These are phyloP conservation scores for Caradrina kadenii DNA, from an alignment of 2,888 invertebrate genomes.

Conservation along the genomic window DNA sequence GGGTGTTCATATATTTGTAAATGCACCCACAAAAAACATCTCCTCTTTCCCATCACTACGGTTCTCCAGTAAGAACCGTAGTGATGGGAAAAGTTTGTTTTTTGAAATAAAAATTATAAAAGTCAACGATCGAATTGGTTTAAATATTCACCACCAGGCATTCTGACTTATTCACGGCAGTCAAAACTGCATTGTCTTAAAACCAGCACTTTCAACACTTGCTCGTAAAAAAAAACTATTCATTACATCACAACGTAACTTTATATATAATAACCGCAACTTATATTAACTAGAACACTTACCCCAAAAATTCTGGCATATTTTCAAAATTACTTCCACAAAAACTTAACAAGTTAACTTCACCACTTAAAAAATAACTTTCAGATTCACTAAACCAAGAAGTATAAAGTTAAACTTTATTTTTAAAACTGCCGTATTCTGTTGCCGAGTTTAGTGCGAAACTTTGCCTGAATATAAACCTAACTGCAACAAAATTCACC, in stretches of 20 bases:
- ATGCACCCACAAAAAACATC: no score
- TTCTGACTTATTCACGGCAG: no score
- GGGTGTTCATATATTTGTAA: no score
- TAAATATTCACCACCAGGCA: no score
- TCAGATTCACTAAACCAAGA: conserved; percentile 56
- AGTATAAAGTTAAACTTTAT: conserved; percentile 51
- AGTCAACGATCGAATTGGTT: no score
- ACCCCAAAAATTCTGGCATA: conserved; percentile 35
- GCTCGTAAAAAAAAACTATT: conserved; percentile 1
- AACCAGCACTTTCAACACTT: neutral
- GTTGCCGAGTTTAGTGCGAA: conserved; percentile 44
- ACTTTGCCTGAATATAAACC: conserved; percentile 51
- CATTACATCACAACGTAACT: conserved; percentile 16
- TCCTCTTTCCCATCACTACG: no score
- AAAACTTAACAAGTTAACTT: conserved; percentile 39
- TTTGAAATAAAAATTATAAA: no score
- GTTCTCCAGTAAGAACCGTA: no score
- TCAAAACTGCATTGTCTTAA: no score
- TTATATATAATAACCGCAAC: conserved; percentile 13
- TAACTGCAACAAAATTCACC: conserved; percentile 44
- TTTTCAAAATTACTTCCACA: conserved; percentile 40
- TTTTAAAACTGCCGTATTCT: conserved; percentile 56
- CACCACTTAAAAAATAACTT: conserved; percentile 54
- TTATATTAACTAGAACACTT: conserved; percentile 15
- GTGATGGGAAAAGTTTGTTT: no score